phyloP scores from a whole-genome alignment of 2,797 vertebrate genomes.

The Falco naumanni region DNA sequence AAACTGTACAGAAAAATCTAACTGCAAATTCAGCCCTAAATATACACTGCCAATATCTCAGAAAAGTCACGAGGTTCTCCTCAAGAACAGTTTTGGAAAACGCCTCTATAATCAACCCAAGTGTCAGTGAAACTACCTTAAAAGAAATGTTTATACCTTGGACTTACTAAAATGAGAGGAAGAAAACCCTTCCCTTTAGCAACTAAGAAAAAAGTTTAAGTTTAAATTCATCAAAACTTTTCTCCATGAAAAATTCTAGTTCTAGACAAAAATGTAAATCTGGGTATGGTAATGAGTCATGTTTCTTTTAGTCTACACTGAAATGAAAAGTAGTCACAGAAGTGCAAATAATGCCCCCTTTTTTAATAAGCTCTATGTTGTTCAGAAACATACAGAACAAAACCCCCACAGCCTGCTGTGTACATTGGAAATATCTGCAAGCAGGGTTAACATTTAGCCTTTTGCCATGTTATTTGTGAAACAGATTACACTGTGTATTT shows the following conservation, averaged over 20 bases:
- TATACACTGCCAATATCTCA: not conserved
- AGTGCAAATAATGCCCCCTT: not conserved
- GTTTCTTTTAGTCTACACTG: not conserved
- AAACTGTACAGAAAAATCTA: not conserved
- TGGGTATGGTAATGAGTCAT: not conserved
- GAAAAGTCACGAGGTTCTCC: not conserved
- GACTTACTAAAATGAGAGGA: not conserved
- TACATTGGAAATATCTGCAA: not conserved
- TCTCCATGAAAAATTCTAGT: not conserved
- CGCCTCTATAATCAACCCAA: not conserved
- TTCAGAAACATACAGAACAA: not conserved
- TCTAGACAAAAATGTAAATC: not conserved
- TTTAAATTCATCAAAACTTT: not conserved
- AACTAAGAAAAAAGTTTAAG: not conserved
- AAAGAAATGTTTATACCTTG: not conserved
- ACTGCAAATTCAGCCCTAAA: not conserved
- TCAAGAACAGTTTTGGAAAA: not conserved
- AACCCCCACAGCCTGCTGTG: not conserved
- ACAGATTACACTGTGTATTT: not conserved
- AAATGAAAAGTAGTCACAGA: not conserved
- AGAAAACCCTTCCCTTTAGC: not conserved
- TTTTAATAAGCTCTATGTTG: not conserved
- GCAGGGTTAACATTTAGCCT: not conserved
- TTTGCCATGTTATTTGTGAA: not conserved
- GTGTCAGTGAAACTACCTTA: not conserved